Evolutionary conservation across 2,113 vertebrate genomes (phyloP).

Genomic region (Thamnophis sirtalis): DNA sequence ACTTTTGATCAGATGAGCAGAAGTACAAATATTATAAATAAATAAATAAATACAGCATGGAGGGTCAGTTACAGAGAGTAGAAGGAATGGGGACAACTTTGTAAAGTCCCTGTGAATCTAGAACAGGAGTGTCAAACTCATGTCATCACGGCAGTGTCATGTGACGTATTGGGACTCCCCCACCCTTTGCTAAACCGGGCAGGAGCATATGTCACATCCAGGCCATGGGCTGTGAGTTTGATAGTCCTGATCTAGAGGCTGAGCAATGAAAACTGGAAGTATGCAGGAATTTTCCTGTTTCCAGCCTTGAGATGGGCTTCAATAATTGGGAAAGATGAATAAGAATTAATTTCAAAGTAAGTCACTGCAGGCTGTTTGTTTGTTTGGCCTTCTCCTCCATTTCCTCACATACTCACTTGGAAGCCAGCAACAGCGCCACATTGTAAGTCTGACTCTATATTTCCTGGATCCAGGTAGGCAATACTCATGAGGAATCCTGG

Average conservation of each 20-base stretch:
- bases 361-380: too few relatives aligned
- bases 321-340: not conserved
- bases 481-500: slow-evolving; percentile 81
- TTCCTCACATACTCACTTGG: slow-evolving; percentile 62
- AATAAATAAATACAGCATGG: not conserved
- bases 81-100: not conserved
- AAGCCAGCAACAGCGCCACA: slow-evolving; percentile 69
- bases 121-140: too few relatives aligned
- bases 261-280: not conserved
- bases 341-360: not conserved
- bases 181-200: too few relatives aligned
- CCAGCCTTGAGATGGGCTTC: not conserved
- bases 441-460: slow-evolving; percentile 77
- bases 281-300: not conserved
- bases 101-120: not conserved
- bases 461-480: slow-evolving; percentile 78
- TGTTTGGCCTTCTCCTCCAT: not conserved
- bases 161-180: too few relatives aligned
- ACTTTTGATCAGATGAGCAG: not conserved
- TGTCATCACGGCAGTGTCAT: too few relatives aligned
- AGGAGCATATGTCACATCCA: too few relatives aligned
- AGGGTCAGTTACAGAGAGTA: not conserved
- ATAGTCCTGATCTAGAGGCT: not conserved
- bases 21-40: not conserved
- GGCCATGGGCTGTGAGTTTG: too few relatives aligned